These are phyloP conservation scores for Alcis repandata DNA, from an alignment of 2,888 invertebrate genomes.

Conservation along the genomic window DNA sequence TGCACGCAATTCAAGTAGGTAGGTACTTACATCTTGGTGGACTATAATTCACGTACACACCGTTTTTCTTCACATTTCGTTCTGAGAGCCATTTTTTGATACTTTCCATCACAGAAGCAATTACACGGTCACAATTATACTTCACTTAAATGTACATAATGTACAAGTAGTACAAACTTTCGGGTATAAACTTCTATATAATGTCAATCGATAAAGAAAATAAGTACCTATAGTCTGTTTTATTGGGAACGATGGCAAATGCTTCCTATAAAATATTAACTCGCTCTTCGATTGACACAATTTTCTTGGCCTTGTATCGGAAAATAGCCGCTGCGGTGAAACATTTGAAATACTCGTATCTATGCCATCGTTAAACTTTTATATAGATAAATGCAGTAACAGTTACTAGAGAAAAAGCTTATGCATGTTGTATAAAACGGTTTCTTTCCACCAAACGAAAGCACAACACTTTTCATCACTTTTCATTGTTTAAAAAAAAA, in stretches of 20 bases:
- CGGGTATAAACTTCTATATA: not conserved
- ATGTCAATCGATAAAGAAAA: slow-evolving; percentile 26
- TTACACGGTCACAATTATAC: not conserved
- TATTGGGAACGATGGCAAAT: slow-evolving; percentile 56
- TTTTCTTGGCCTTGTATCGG: slow-evolving; percentile 46
- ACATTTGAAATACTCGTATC: slow-evolving; percentile 1
- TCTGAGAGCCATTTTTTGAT: slow-evolving; percentile 71
- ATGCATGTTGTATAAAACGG: no score
- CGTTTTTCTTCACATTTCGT: slow-evolving; percentile 73
- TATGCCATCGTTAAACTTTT: not conserved
- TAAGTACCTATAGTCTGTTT: not conserved
- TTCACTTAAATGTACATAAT: not conserved
- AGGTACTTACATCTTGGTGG: slow-evolving; percentile 87
- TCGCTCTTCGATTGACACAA: slow-evolving; percentile 62
- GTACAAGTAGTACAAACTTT: not conserved
- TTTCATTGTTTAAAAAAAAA: no score
- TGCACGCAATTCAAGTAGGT: not conserved
- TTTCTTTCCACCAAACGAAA: no score
- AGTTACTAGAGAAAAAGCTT: not conserved
- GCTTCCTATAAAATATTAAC: slow-evolving; percentile 74
- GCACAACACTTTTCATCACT: no score
- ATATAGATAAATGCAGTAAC: not conserved
- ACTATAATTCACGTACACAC: slow-evolving; percentile 88
- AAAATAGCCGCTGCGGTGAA: slow-evolving; percentile 30
- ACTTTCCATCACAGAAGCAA: slow-evolving; percentile 64